Conservation (phyloP, 2,888 invertebrate genomes). For the Barypeithes pellucidus region DNA sequence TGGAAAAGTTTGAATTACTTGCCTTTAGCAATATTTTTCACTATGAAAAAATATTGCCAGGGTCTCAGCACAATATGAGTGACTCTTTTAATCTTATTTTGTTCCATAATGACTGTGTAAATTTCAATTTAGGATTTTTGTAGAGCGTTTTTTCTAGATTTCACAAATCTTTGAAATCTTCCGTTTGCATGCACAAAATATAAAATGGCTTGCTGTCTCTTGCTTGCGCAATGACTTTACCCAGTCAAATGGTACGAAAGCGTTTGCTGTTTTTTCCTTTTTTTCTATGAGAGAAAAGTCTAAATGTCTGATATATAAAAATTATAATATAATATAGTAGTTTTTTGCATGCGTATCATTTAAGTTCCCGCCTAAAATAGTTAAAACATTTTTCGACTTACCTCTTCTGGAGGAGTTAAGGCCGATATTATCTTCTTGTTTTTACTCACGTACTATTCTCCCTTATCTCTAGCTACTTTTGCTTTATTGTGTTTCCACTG, state of each 20-base stretch:
- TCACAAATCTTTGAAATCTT: slow-evolving; percentile 30
- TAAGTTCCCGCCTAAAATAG: slow-evolving; percentile 1
- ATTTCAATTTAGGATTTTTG: slow-evolving; percentile 24
- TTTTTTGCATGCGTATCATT: too few species aligned
- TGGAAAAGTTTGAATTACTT: slow-evolving; percentile 13
- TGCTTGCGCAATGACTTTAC: slow-evolving; percentile 28
- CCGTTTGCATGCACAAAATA: slow-evolving; percentile 28
- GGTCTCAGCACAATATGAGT: slow-evolving; percentile 21
- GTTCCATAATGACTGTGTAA: slow-evolving; percentile 21
- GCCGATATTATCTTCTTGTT: slow-evolving; percentile 25
- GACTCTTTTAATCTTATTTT: slow-evolving; percentile 17
- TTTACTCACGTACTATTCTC: slow-evolving; percentile 14
- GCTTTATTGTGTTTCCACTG: neutral
- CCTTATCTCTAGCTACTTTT: slow-evolving; percentile 14
- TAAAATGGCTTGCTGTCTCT: slow-evolving; percentile 19
- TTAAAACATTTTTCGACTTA: slow-evolving; percentile 26
- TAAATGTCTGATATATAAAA: too few species aligned
- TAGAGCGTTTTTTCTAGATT: slow-evolving; percentile 21
- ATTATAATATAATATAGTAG: too few species aligned
- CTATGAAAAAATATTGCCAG: slow-evolving; percentile 13
- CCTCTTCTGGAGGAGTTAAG: slow-evolving; percentile 24
- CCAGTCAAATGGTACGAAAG: slow-evolving; percentile 39
- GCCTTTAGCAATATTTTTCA: slow-evolving; percentile 16
- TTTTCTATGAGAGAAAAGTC: slow-evolving; percentile 42
- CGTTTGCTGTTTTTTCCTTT: slow-evolving; percentile 27